phyloP scores from a whole-genome alignment of 2,797 vertebrate species.

The Chrosomus eos region DNA sequence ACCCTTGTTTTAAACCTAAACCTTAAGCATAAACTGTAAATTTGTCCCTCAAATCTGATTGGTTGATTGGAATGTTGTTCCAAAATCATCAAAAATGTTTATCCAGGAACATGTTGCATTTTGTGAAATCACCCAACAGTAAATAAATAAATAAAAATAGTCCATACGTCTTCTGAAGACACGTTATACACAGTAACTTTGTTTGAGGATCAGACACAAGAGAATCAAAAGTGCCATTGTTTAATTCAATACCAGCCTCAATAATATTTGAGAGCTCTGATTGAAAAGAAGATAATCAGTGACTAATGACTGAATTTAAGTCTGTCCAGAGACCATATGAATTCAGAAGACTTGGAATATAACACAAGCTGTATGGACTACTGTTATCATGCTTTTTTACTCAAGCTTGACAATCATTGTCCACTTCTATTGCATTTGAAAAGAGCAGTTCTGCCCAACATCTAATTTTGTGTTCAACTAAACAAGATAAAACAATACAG shows the following conservation, averaged over 20 bases:
- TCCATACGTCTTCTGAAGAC: background rate
- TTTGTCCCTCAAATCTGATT: background rate
- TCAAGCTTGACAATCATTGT: background rate
- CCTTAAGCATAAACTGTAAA: background rate
- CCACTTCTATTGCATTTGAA: background rate
- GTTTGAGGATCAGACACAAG: background rate
- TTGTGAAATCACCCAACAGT: background rate
- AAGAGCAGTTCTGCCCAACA: background rate
- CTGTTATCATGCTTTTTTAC: background rate
- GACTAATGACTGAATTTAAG: background rate
- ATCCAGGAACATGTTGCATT: background rate
- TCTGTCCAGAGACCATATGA: background rate
- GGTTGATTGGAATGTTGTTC: background rate
- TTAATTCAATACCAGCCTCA: background rate
- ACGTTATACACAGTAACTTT: background rate
- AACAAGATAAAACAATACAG: background rate
- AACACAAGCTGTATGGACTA: background rate
- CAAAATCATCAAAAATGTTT: background rate
- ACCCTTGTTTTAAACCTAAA: background rate
- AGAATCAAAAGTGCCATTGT: background rate
- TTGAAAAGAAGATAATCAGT: background rate
- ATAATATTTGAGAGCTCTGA: background rate
- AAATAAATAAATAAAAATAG: background rate
- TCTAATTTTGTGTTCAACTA: background rate
- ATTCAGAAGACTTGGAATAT: background rate